Conservation (phyloP, 2,888 invertebrate genomes). For the Heliconius cydno region DNA sequence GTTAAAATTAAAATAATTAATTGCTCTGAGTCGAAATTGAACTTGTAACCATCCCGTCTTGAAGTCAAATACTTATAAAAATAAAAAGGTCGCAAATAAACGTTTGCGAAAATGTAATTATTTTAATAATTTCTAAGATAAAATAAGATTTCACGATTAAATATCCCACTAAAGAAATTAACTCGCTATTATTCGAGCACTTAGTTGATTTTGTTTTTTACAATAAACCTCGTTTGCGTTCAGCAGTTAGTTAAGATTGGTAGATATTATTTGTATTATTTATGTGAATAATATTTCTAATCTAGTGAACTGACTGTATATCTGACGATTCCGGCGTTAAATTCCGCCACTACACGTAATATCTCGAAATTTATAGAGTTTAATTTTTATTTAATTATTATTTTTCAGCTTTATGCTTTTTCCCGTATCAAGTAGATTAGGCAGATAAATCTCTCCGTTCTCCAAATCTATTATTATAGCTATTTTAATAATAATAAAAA, state of each 20-base stretch:
- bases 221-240: not conserved
- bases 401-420: no score
- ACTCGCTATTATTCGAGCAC: conserved; percentile 1
- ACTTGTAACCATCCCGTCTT: no score
- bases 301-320: not conserved
- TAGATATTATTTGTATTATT: not conserved
- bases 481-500: not conserved
- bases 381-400: no score
- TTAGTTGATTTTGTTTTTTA: conserved; percentile 5
- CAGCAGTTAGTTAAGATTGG: not conserved
- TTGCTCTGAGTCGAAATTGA: no score
- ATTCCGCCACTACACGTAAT: not conserved
- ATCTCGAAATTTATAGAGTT: no score
- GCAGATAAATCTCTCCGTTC: no score
- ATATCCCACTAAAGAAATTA: conserved; percentile 16
- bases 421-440: no score
- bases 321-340: not conserved
- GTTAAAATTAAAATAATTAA: no score
- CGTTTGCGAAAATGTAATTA: not conserved
- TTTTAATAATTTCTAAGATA: not conserved
- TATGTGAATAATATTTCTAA: not conserved
- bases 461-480: not conserved
- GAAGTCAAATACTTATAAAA: not conserved
- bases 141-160: not conserved
- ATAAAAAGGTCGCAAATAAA: not conserved